Percentiles rank a stretch among this genome's conserved stretches.
Conservation (phyloP, 2,888 invertebrate species). For the Theristus sp. region DNA sequence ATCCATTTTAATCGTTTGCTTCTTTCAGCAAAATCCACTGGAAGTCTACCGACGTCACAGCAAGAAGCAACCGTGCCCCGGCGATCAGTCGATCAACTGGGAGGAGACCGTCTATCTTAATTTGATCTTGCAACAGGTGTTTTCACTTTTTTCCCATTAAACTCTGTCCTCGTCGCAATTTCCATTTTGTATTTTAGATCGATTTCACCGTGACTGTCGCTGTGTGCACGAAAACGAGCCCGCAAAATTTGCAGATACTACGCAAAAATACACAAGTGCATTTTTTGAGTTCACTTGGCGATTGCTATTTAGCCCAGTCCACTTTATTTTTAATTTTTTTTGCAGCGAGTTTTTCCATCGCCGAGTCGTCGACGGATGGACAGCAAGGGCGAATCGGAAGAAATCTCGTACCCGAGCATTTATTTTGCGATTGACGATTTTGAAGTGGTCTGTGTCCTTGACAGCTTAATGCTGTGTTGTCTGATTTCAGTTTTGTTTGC, state of each 20-base stretch:
- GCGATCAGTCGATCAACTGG: conserved; percentile 92
- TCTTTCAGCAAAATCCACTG: conserved; percentile 56
- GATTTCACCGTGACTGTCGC: conserved; percentile 92
- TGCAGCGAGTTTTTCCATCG: conserved; percentile 72
- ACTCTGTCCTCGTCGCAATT: neutral
- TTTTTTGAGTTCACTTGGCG: no score
- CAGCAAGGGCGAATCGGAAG: conserved; percentile 93
- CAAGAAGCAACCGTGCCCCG: conserved; percentile 70
- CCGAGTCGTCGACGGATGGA: conserved; percentile 76
- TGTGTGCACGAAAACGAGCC: conserved; percentile 88
- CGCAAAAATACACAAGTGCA: conserved; percentile 64
- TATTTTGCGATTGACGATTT: conserved; percentile 99
- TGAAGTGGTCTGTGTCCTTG: conserved; percentile 52
- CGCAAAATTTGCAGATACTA: conserved; percentile 86
- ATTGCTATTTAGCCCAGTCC: no score
- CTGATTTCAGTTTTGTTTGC: no score
- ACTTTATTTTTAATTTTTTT: no score
- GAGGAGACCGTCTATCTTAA: conserved; percentile 97
- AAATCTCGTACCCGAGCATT: conserved; percentile 95
- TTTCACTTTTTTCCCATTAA: neutral
- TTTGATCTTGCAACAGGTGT: conserved; percentile 72
- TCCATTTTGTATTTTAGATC: conserved; percentile 40
- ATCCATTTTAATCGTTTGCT: no score
- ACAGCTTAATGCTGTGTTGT: neutral
- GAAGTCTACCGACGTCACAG: conserved; percentile 95